Evolutionary conservation across 2,113 vertebrate species (phyloP).

Genomic region (Scatophagus argus): DNA sequence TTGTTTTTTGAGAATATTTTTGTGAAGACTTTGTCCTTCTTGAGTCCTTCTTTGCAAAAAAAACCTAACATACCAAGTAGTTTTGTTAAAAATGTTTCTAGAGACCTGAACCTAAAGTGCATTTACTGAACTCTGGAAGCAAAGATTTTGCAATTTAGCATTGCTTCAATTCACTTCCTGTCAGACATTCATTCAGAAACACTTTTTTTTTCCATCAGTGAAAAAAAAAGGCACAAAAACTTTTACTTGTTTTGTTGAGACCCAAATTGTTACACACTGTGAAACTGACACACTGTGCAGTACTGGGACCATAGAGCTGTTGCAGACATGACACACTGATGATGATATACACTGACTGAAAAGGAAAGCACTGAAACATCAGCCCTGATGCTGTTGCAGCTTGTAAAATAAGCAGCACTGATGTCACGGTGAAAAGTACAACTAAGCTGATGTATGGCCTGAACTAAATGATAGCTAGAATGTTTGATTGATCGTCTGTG

Average conservation of each 20-base stretch:
- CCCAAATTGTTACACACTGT: background rate
- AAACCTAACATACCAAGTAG: too few relatives aligned
- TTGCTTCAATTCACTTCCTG: conserved; percentile 17
- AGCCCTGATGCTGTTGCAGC: background rate
- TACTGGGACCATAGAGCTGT: background rate
- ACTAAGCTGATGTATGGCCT: conserved; percentile 24
- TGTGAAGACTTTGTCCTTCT: too few relatives aligned
- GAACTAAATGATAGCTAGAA: conserved; percentile 44
- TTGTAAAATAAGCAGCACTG: background rate
- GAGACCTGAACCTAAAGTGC: background rate
- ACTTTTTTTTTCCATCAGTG: background rate
- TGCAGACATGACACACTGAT: conserved; percentile 11
- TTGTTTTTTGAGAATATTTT: too few relatives aligned
- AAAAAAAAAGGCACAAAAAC: conserved; percentile 29
- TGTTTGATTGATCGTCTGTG: conserved; percentile 32
- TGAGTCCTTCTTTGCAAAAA: too few relatives aligned
- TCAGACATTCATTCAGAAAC: conserved; percentile 7
- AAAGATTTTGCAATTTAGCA: background rate
- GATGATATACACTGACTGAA: conserved; percentile 1
- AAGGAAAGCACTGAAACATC: background rate
- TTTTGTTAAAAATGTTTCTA: conserved; percentile 1
- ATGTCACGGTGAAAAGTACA: conserved; percentile 16
- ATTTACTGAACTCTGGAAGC: background rate
- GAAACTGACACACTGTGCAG: background rate
- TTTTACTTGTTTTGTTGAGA: background rate